Conservation (phyloP, 2,888 invertebrate species). For the Hipparchia semele region DNA sequence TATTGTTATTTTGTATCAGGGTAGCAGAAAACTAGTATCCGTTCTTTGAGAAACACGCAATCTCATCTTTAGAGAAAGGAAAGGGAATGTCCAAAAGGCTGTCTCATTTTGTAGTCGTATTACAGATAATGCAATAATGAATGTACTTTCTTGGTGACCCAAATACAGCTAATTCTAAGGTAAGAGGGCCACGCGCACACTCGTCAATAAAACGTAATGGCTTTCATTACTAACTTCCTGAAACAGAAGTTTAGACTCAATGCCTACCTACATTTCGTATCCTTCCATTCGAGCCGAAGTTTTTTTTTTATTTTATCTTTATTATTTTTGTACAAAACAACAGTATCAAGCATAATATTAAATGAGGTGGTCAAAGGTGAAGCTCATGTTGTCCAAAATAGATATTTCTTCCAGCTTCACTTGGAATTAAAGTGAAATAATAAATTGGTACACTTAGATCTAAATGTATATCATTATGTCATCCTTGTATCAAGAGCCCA, state of each 20-base stretch:
- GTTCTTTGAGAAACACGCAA: background rate
- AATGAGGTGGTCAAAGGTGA: no score
- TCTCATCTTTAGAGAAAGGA: background rate
- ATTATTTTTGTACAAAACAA: no score
- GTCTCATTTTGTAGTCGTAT: background rate
- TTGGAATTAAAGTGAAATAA: no score
- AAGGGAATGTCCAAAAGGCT: background rate
- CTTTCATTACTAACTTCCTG: constrained; percentile 24
- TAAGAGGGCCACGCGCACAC: constrained; percentile 36
- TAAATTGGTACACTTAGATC: no score
- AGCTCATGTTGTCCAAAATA: no score
- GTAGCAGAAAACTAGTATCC: background rate
- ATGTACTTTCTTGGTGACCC: constrained; percentile 26
- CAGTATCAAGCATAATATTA: no score
- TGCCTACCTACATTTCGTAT: background rate
- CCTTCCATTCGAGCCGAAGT: background rate
- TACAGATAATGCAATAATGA: constrained; percentile 14
- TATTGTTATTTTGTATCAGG: background rate
- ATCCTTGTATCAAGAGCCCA: no score
- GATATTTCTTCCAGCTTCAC: no score
- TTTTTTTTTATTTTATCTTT: background rate
- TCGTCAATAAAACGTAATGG: constrained; percentile 36
- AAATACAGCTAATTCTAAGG: constrained; percentile 32
- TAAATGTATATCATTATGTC: no score
- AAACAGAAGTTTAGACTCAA: background rate